These are phyloP conservation scores for Leptopilina clavipes DNA, from an alignment of 1,140 invertebrate genomes.

Conservation along the genomic window DNA sequence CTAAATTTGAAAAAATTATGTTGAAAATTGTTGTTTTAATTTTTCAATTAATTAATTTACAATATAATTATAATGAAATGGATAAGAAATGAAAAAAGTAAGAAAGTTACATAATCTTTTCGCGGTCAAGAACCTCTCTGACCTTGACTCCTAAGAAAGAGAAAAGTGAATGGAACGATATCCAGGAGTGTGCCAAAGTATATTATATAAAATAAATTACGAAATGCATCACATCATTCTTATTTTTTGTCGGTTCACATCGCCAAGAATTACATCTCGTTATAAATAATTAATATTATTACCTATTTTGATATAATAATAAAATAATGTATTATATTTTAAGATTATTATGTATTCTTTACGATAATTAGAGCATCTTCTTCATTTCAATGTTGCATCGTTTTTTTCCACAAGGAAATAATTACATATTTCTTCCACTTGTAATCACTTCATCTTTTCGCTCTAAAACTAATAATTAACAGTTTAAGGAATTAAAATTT, in stretches of 20 bases:
- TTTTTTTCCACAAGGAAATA: no score
- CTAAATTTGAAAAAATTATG: no score
- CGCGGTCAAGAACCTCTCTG: constrained; percentile 47
- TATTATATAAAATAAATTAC: constrained; percentile 44
- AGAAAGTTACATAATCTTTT: constrained; percentile 35
- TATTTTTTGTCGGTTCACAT: constrained; percentile 4
- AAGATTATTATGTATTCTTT: no score
- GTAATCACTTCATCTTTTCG: no score
- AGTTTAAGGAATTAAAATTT: no score
- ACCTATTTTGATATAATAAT: background rate
- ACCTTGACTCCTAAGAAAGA: constrained; percentile 46
- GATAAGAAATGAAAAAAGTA: background rate
- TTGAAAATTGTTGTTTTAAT: no score
- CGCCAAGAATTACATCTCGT: background rate
- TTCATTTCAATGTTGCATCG: no score
- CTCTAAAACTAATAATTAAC: no score
- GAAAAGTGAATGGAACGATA: constrained; percentile 52
- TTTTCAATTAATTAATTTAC: background rate
- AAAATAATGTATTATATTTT: background rate
- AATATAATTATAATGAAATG: background rate
- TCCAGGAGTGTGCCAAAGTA: constrained; percentile 42
- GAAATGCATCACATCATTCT: constrained; percentile 38
- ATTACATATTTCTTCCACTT: no score
- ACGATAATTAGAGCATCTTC: no score
- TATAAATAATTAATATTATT: background rate